These are phyloP conservation scores for Distichodus sexfasciatus DNA, from an alignment of 2,797 vertebrate species.

Conservation along the genomic window DNA sequence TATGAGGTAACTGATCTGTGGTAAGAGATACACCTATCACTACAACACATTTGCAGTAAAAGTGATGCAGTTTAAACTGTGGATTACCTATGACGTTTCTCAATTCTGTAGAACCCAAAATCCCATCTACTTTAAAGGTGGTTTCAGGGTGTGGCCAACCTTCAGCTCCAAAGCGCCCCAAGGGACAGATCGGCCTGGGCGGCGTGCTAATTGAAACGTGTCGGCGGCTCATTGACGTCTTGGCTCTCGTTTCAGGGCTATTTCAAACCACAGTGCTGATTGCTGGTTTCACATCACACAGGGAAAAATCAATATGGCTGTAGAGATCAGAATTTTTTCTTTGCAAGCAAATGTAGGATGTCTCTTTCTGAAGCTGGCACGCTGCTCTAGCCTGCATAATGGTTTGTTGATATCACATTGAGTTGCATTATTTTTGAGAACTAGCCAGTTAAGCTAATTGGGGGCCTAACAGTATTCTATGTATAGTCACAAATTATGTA, in stretches of 20 bases:
- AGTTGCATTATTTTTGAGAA: neutral
- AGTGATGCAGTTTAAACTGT: neutral
- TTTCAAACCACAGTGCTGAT: constrained; percentile 84
- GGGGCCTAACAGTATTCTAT: too few species aligned
- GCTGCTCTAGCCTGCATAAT: constrained; percentile 50
- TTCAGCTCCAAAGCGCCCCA: constrained; percentile 68
- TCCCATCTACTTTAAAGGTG: constrained; percentile 57
- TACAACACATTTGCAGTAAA: neutral
- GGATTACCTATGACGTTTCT: constrained; percentile 52
- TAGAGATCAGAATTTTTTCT: constrained; percentile 73
- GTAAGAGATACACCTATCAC: too few species aligned
- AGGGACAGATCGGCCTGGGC: constrained; percentile 79
- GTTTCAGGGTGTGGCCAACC: constrained; percentile 61
- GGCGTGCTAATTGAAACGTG: constrained; percentile 89
- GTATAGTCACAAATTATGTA: too few species aligned
- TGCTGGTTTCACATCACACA: constrained; percentile 83
- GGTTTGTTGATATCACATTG: neutral
- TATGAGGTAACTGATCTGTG: too few species aligned
- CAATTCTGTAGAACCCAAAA: constrained; percentile 54
- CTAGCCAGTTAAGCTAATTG: too few species aligned
- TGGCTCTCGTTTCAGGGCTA: constrained; percentile 81
- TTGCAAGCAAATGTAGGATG: constrained; percentile 68
- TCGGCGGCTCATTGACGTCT: constrained; percentile 84
- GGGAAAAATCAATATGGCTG: constrained; percentile 77
- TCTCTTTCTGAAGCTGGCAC: constrained; percentile 67